phyloP scores from a whole-genome alignment of 2,113 vertebrate species.

The Asarcornis scutulata region DNA sequence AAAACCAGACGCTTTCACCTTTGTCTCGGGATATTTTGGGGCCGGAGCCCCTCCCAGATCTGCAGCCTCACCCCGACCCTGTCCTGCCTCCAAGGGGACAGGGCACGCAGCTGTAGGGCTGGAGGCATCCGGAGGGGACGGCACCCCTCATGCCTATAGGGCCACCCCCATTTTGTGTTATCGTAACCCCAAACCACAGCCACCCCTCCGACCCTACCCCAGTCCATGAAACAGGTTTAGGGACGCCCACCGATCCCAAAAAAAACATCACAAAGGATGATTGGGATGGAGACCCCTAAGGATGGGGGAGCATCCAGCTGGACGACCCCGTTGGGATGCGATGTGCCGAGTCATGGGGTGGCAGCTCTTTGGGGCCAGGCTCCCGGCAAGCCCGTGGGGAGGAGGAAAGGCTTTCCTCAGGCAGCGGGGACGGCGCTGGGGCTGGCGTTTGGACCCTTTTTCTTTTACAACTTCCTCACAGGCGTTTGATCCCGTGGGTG shows the following conservation, averaged over 20 bases:
- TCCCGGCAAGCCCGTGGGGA: not conserved
- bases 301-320: not conserved
- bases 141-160: fast-evolving
- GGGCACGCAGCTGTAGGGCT: not conserved
- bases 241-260: too few relatives aligned
- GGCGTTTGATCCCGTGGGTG: conserved; percentile 58
- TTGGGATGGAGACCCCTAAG: too few relatives aligned
- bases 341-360: conserved; percentile 38
- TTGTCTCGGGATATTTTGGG: not conserved
- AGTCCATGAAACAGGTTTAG: not conserved
- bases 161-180: not conserved
- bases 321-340: too few relatives aligned
- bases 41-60: not conserved
- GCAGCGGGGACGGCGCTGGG: not conserved
- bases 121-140: not conserved
- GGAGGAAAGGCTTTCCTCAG: not conserved
- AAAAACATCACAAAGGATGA: too few relatives aligned
- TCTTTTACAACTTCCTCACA: conserved; percentile 60
- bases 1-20: not conserved
- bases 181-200: not conserved
- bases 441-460: conserved; percentile 9
- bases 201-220: not conserved
- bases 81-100: too few relatives aligned
- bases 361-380: not conserved
- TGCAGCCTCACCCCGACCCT: too few relatives aligned